Conservation (phyloP, 2,888 invertebrate species). For the Drosophila silvestris region DNA sequence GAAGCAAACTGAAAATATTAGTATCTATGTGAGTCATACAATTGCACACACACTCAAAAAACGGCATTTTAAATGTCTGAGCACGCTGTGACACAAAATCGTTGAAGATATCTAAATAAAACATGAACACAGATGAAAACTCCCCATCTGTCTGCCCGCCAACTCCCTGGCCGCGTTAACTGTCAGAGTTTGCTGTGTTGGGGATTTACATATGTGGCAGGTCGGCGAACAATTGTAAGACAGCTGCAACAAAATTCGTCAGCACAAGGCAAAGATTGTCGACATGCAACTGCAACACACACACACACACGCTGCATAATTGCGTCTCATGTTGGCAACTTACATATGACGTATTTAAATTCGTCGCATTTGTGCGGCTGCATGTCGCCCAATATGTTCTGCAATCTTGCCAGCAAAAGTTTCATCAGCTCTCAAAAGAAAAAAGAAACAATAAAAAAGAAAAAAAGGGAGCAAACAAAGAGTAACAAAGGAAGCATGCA, state of each 20-base stretch:
- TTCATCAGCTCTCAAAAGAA: slow-evolving; percentile 1
- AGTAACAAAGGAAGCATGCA: slow-evolving; percentile 38
- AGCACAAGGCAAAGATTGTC: slow-evolving; percentile 43
- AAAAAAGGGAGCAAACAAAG: slow-evolving; percentile 24
- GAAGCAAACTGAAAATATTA: slow-evolving; percentile 36
- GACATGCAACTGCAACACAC: slow-evolving; percentile 35
- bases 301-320: slow-evolving; percentile 67
- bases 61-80: slow-evolving; percentile 37
- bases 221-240: slow-evolving; percentile 13
- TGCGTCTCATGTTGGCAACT: slow-evolving; percentile 72
- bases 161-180: slow-evolving; percentile 49
- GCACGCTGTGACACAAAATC: slow-evolving; percentile 46
- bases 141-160: slow-evolving; percentile 20
- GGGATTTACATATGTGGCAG: slow-evolving; percentile 32
- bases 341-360: slow-evolving; percentile 47
- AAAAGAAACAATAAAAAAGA: not conserved
- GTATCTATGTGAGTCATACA: slow-evolving; percentile 19
- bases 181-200: slow-evolving; percentile 13
- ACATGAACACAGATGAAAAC: slow-evolving; percentile 3
- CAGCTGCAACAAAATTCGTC: slow-evolving; percentile 50
- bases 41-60: slow-evolving; percentile 21
- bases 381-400: slow-evolving; percentile 72
- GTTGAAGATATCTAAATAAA: slow-evolving; percentile 25
- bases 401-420: slow-evolving; percentile 25
- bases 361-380: slow-evolving; percentile 40